Percentiles rank a stretch among this genome's conserved stretches.
These are phyloP conservation scores for Tetraodon nigroviridis DNA, from an alignment of 2,113 vertebrate species.

Conservation along the genomic window DNA sequence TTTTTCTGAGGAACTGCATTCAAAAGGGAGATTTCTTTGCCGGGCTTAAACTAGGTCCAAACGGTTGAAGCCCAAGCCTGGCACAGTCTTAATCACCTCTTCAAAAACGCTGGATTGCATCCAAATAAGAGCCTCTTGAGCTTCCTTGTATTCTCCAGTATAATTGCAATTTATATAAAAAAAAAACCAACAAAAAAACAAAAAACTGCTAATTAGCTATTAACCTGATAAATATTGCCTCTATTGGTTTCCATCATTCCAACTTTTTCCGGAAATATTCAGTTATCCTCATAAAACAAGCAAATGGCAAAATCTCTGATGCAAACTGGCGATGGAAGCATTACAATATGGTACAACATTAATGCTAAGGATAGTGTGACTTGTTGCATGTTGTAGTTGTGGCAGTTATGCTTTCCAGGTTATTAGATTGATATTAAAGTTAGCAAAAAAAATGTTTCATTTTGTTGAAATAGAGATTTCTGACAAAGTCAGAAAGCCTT, in stretches of 20 bases:
- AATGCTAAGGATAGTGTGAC: background rate
- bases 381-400: background rate
- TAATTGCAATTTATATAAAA: slow-evolving; percentile 47
- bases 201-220: slow-evolving; percentile 33
- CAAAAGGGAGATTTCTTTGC: slow-evolving; percentile 32
- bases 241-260: slow-evolving; percentile 16
- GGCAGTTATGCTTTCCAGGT: background rate
- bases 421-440: background rate
- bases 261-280: slow-evolving; percentile 10
- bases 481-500: no score
- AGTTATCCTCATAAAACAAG: slow-evolving; percentile 11
- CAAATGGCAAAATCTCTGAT: no score
- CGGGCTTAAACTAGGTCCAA: slow-evolving; percentile 31
- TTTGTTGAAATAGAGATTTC: no score
- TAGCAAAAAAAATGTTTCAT: no score
- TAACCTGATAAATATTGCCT: slow-evolving; percentile 35
- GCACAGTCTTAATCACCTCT: slow-evolving; percentile 35
- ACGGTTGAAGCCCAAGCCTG: slow-evolving; percentile 22
- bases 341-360: no score
- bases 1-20: slow-evolving; percentile 30
- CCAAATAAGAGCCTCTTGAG: slow-evolving; percentile 36
- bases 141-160: slow-evolving; percentile 19
- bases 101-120: slow-evolving; percentile 33
- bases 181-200: slow-evolving; percentile 25
- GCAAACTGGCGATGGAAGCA: no score